Percentiles rank a stretch among this genome's conserved stretches.
These are phyloP conservation scores for Hypomecis punctinalis DNA, from an alignment of 2,888 invertebrate genomes.

Conservation along the genomic window DNA sequence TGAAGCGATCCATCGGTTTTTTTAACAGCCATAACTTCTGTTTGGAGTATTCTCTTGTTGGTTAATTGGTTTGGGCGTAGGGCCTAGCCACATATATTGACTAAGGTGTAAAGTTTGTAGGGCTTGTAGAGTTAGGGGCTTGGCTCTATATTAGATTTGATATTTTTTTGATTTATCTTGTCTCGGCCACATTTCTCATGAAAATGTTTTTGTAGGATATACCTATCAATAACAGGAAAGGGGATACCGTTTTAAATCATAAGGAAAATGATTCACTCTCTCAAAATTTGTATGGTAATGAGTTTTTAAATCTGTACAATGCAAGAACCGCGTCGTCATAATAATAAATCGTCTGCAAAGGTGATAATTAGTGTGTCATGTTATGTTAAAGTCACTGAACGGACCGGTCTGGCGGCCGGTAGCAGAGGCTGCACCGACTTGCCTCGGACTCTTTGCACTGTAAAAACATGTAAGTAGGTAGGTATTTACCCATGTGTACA, in stretches of 20 bases:
- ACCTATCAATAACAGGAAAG: background rate
- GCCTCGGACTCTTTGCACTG: constrained; percentile 22
- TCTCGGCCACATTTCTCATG: too few species aligned
- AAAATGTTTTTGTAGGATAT: background rate
- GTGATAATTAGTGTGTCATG: constrained; percentile 35
- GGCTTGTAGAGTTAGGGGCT: too few species aligned
- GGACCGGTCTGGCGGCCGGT: constrained; percentile 35
- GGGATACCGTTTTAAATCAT: background rate
- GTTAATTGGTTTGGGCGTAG: too few species aligned
- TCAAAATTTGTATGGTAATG: background rate
- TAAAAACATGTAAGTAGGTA: background rate
- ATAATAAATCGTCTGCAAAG: constrained; percentile 29
- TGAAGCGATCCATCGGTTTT: too few species aligned
- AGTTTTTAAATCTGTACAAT: constrained; percentile 3
- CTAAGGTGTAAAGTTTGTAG: too few species aligned
- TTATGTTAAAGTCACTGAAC: constrained; percentile 33
- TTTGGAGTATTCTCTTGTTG: too few species aligned
- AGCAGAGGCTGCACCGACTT: constrained; percentile 20
- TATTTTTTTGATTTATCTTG: too few species aligned
- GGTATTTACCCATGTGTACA: too few species aligned
- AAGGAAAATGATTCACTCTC: constrained; percentile 1
- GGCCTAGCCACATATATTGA: too few species aligned
- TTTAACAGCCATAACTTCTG: too few species aligned
- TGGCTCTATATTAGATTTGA: too few species aligned
- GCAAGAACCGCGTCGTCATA: constrained; percentile 21